Percentiles rank a stretch among this genome's conserved stretches.
Evolutionary conservation across 2,113 vertebrate species (phyloP).

Genomic region (Pedetes capensis): DNA sequence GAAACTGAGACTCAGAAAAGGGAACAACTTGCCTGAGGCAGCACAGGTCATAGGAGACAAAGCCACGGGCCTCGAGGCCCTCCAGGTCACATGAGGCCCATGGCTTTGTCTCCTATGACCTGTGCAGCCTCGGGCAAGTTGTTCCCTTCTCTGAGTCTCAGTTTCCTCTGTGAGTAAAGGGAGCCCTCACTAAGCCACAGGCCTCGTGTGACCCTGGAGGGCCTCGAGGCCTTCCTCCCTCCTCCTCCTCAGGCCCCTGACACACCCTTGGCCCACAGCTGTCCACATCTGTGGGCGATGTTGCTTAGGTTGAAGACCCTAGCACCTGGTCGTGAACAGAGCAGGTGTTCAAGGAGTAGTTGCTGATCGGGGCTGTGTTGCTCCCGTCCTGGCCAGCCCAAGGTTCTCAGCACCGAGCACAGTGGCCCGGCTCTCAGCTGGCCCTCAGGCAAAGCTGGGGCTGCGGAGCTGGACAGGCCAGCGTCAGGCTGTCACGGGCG

Average conservation of each 20-base stretch:
- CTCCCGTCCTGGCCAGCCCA: background rate
- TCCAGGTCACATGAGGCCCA: too few relatives aligned
- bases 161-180: background rate
- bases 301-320: background rate
- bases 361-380: too few relatives aligned
- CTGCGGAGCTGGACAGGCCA: background rate
- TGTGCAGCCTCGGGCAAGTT: background rate
- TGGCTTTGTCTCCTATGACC: too few relatives aligned
- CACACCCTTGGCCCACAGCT: background rate
- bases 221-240: background rate
- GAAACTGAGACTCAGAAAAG: background rate
- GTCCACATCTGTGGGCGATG: background rate
- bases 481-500: background rate
- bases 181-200: too few relatives aligned
- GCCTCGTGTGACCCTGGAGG: background rate
- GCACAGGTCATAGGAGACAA: background rate
- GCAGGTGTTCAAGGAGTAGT: background rate
- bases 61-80: too few relatives aligned
- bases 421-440: background rate
- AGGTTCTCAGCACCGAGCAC: background rate
- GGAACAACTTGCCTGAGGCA: background rate
- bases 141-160: background rate
- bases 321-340: rapidly evolving
- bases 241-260: background rate
- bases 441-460: background rate